Conservation (phyloP, 2,888 invertebrate genomes). For the Crocallis elinguaria region DNA sequence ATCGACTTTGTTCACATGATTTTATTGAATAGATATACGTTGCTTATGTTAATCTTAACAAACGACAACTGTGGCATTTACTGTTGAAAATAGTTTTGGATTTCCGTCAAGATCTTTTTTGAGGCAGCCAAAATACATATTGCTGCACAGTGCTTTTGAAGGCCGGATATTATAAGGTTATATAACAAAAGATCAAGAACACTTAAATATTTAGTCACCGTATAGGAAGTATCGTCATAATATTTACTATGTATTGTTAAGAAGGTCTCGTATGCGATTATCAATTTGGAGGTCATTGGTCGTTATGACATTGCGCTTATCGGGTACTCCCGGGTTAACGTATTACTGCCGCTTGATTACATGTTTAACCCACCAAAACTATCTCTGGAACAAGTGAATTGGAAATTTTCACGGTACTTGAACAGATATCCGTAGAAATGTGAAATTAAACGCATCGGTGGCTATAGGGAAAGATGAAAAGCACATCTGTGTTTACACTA, state of each 20-base stretch:
- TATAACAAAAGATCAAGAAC: constrained; percentile 31
- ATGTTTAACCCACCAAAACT: constrained; percentile 59
- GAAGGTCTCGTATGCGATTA: constrained; percentile 43
- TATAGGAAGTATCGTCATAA: constrained; percentile 25
- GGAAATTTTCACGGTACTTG: constrained; percentile 68
- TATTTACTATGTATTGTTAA: constrained; percentile 37
- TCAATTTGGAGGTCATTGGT: constrained; percentile 57
- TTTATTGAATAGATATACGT: constrained; percentile 46
- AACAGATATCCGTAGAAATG: constrained; percentile 43
- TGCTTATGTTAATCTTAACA: constrained; percentile 16
- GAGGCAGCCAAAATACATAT: constrained; percentile 8
- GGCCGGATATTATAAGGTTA: constrained; percentile 30
- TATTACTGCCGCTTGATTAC: constrained; percentile 61
- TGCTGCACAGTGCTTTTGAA: constrained; percentile 17
- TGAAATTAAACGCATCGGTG: constrained; percentile 19
- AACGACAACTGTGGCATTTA: constrained; percentile 2
- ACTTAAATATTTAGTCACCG: constrained; percentile 33
- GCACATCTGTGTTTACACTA: constrained; percentile 27
- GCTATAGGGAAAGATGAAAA: constrained; percentile 23
- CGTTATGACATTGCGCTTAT: constrained; percentile 58
- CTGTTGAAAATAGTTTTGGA: constrained; percentile 6
- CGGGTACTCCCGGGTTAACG: constrained; percentile 52
- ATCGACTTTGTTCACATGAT: constrained; percentile 43
- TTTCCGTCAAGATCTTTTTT: background rate
- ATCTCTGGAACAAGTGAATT: constrained; percentile 58